phyloP scores from a whole-genome alignment of 92 coral and sea anemone species.

The Diadumene lineata region DNA sequence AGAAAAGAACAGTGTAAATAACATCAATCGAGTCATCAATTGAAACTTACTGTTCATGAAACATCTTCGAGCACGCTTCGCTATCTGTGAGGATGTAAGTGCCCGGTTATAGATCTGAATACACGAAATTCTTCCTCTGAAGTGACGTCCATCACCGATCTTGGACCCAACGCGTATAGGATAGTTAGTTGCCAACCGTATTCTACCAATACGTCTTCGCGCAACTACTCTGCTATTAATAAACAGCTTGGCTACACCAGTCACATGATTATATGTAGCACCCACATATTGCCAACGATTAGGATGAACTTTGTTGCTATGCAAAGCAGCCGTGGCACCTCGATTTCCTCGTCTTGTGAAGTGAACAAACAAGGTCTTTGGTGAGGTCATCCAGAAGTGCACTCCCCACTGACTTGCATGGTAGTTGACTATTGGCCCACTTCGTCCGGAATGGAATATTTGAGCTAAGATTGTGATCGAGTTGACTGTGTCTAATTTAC shows the following conservation, averaged over 20 bases:
- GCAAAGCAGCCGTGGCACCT: constrained; percentile 48
- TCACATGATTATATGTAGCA: constrained; percentile 57
- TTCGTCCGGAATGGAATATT: constrained; percentile 51
- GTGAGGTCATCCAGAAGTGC: constrained; percentile 67
- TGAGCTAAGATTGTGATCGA: constrained; percentile 76
- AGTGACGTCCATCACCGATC: constrained; percentile 52
- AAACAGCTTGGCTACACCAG: constrained; percentile 73
- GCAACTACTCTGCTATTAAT: constrained; percentile 59
- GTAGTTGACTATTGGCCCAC: constrained; percentile 74
- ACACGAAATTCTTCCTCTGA: constrained; percentile 80
- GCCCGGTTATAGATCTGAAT: constrained; percentile 71
- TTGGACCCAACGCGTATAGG: constrained; percentile 73
- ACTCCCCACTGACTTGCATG: constrained; percentile 71
- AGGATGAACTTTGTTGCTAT: constrained; percentile 29
- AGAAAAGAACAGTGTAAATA: too few species aligned
- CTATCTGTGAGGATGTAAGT: constrained; percentile 61
- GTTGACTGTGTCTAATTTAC: constrained; percentile 60
- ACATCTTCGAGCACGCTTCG: constrained; percentile 59
- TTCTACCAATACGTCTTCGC: constrained; percentile 49
- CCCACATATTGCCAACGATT: constrained; percentile 80
- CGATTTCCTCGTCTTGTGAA: constrained; percentile 44
- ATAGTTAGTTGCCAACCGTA: constrained; percentile 70
- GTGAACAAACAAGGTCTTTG: constrained; percentile 51
- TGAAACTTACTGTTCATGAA: constrained; percentile 50
- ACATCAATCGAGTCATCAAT: too few species aligned